Percentiles rank a stretch among this genome's conserved stretches.
phyloP scores from a whole-genome alignment of 2,888 invertebrate genomes.

The Aspidiotus destructor region DNA sequence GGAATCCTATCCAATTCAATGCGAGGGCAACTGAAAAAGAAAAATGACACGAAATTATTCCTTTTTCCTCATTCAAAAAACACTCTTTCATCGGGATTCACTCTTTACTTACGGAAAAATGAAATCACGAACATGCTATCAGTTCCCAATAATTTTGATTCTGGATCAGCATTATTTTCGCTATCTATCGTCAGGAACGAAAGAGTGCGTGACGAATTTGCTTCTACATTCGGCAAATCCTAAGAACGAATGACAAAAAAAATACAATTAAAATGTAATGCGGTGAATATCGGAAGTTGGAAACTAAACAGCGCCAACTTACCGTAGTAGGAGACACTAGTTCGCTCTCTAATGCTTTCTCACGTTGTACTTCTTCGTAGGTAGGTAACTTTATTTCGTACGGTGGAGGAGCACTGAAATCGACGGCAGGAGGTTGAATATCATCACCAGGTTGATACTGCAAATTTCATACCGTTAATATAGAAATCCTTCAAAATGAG shows the following conservation, averaged over 20 bases:
- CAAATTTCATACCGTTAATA: background rate
- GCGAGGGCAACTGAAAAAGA: slow-evolving; percentile 71
- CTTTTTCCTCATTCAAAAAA: background rate
- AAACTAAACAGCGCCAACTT: background rate
- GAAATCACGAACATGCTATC: slow-evolving; percentile 78
- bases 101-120: slow-evolving; percentile 12
- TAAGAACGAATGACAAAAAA: background rate
- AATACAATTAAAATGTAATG: too few species aligned
- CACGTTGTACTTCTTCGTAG: slow-evolving; percentile 84
- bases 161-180: slow-evolving; percentile 48
- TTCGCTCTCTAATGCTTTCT: slow-evolving; percentile 68
- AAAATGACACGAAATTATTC: background rate
- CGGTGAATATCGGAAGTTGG: too few species aligned
- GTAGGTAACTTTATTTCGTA: slow-evolving; percentile 82
- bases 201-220: slow-evolving; percentile 47
- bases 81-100: background rate
- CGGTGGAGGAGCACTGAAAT: slow-evolving; percentile 78
- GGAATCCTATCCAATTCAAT: slow-evolving; percentile 92
- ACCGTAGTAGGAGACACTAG: slow-evolving; percentile 41
- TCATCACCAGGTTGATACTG: slow-evolving; percentile 42
- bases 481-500: background rate
- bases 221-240: slow-evolving; percentile 23
- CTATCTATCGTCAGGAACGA: slow-evolving; percentile 69
- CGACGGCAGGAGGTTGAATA: slow-evolving; percentile 71
- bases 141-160: slow-evolving; percentile 75